Evolutionary conservation across 2,113 vertebrate species (phyloP).

Genomic region (Tachycineta bicolor): DNA sequence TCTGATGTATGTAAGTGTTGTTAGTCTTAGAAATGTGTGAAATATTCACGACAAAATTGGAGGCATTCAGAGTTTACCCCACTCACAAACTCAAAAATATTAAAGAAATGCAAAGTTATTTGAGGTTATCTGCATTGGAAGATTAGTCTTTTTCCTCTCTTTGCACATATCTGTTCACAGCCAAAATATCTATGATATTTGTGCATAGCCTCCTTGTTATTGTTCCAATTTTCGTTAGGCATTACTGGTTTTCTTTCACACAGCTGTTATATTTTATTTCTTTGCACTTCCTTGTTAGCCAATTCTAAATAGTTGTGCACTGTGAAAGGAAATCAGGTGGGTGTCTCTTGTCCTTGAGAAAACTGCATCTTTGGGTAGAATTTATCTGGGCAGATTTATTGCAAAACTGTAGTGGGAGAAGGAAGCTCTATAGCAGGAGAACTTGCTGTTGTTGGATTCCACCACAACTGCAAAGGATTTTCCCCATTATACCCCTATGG

Average conservation of each 20-base stretch:
- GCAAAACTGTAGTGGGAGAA: background rate
- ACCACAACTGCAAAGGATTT: background rate
- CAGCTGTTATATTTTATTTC: background rate
- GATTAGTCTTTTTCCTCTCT: background rate
- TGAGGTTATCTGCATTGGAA: background rate
- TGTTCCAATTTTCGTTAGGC: background rate
- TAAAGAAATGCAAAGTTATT: background rate
- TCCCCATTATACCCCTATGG: background rate
- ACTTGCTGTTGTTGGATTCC: background rate
- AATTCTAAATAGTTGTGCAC: background rate
- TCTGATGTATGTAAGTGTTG: conserved; percentile 32
- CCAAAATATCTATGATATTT: background rate
- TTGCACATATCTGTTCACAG: background rate
- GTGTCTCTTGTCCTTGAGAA: background rate
- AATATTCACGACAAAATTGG: conserved; percentile 39
- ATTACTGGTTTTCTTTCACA: background rate
- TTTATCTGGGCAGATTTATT: background rate
- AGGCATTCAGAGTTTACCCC: background rate
- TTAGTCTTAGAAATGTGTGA: conserved; percentile 39
- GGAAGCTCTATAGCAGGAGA: background rate
- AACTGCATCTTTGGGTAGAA: background rate
- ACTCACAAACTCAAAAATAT: background rate
- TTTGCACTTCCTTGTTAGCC: background rate
- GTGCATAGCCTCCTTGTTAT: background rate
- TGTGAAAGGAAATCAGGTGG: background rate